Conservation (phyloP, 2,888 invertebrate genomes). For the Colostygia pectinataria region DNA sequence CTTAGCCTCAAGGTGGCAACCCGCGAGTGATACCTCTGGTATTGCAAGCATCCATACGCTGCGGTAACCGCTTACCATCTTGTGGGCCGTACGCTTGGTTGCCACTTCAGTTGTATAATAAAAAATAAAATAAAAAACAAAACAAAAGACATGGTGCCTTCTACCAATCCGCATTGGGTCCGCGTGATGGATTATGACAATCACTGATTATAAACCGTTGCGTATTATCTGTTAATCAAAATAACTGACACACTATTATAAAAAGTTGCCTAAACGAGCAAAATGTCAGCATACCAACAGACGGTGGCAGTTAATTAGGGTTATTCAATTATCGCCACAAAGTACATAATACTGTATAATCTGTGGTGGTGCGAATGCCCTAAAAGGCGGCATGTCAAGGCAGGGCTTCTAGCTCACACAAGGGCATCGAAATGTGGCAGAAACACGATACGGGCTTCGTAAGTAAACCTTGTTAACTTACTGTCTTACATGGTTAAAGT, state of each 20-base stretch:
- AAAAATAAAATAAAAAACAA: too few species aligned
- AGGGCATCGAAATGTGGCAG: slow-evolving; percentile 27
- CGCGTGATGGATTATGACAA: too few species aligned
- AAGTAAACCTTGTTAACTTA: not conserved
- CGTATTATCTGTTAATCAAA: slow-evolving; percentile 21
- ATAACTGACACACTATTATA: slow-evolving; percentile 16
- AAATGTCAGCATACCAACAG: slow-evolving; percentile 14
- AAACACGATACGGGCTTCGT: slow-evolving; percentile 8
- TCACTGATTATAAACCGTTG: slow-evolving; percentile 1
- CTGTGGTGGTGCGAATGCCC: slow-evolving; percentile 27
- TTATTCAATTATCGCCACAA: slow-evolving; percentile 32
- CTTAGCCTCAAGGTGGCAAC: too few species aligned
- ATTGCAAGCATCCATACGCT: too few species aligned
- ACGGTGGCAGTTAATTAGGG: slow-evolving; percentile 22
- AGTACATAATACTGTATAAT: slow-evolving; percentile 3
- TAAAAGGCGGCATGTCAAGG: slow-evolving; percentile 35
- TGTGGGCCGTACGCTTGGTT: too few species aligned
- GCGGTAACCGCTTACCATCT: too few species aligned
- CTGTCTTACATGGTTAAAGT: too few species aligned
- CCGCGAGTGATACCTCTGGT: too few species aligned
- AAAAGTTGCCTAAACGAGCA: slow-evolving; percentile 15
- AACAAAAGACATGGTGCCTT: too few species aligned
- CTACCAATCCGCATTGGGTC: too few species aligned
- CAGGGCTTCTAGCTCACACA: slow-evolving; percentile 32
- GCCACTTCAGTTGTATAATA: too few species aligned